These are phyloP conservation scores for Lepidothrix coronata DNA, from an alignment of 2,113 vertebrate genomes.

Conservation along the genomic window DNA sequence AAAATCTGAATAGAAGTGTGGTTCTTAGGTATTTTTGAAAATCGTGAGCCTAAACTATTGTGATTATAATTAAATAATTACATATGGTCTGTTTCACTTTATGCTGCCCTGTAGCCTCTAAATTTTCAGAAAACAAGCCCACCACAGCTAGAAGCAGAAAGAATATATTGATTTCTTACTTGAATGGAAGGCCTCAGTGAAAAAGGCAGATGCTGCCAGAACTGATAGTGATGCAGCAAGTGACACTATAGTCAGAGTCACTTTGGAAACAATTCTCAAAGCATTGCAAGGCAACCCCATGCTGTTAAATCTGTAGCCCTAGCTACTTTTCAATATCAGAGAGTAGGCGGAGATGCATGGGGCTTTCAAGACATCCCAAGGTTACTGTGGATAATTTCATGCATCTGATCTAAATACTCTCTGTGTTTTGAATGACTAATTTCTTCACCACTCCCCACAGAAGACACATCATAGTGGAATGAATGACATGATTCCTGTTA, in stretches of 20 bases:
- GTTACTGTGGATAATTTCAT: not conserved
- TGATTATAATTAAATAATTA: not conserved
- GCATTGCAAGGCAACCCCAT: not conserved
- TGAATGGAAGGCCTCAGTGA: not conserved
- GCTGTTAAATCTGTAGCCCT: not conserved
- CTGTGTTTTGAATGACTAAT: not conserved
- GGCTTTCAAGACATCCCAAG: not conserved
- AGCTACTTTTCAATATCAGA: not conserved
- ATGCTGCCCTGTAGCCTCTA: not conserved
- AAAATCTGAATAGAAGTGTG: not conserved
- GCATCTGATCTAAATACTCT: not conserved
- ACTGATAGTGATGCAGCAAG: not conserved
- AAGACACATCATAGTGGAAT: not conserved
- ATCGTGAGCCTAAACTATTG: not conserved
- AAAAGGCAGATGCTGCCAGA: not conserved
- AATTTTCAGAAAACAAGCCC: not conserved
- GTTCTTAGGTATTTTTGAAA: not conserved
- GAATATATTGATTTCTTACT: not conserved
- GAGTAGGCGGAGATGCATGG: not conserved
- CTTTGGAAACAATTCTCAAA: not conserved
- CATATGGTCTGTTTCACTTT: not conserved
- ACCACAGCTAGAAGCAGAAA: not conserved
- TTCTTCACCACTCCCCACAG: not conserved
- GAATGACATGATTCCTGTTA: not conserved
- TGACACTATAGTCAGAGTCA: not conserved